Percentiles rank a stretch among this genome's conserved stretches.
Conservation (phyloP, 2,113 vertebrate species). For the Hyaena hyaena region DNA sequence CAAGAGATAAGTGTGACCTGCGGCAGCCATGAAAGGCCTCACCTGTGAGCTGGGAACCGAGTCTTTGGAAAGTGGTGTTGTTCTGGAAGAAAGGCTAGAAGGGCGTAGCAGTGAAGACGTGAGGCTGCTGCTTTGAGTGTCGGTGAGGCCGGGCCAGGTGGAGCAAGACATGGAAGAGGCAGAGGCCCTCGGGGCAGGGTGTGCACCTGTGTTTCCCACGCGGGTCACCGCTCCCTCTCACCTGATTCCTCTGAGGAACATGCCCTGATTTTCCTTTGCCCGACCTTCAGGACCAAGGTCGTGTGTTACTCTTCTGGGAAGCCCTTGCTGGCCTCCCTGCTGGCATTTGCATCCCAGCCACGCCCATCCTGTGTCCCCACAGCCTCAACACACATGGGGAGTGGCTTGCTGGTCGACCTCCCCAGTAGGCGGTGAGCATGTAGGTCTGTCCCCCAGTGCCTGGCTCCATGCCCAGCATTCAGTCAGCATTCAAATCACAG, state of each 20-base stretch:
- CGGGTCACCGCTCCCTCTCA: background rate
- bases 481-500: background rate
- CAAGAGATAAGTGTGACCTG: background rate
- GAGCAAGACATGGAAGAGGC: rapidly evolving
- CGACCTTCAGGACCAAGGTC: background rate
- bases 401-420: background rate
- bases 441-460: background rate
- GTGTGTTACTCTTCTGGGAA: background rate
- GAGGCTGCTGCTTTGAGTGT: rapidly evolving
- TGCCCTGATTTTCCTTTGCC: background rate
- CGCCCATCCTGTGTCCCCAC: background rate
- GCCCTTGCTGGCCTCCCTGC: background rate
- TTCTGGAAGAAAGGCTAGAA: rapidly evolving
- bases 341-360: rapidly evolving
- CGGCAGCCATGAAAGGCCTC: background rate
- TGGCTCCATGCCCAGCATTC: background rate
- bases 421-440: rapidly evolving
- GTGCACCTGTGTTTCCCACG: rapidly evolving
- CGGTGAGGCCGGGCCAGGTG: rapidly evolving
- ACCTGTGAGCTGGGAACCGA: rapidly evolving
- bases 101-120: rapidly evolving
- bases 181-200: rapidly evolving
- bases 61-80: background rate
- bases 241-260: background rate
- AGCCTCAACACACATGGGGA: rapidly evolving